phyloP scores from a whole-genome alignment of 2,113 vertebrate genomes.

The Ondatra zibethicus region DNA sequence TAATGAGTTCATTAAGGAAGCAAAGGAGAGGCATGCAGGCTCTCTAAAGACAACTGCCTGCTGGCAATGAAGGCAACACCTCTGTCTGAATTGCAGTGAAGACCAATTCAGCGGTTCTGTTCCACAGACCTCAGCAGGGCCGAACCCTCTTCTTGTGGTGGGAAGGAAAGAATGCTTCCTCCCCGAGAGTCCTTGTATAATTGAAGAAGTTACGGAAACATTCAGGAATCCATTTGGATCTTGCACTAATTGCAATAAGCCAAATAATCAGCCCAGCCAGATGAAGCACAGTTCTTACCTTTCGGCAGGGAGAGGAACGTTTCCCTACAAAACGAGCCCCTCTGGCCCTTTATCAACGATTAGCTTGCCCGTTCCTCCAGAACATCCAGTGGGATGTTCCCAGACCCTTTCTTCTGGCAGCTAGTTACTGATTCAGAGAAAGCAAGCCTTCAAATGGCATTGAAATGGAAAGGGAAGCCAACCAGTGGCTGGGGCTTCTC shows the following conservation, averaged over 20 bases:
- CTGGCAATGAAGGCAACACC: neutral
- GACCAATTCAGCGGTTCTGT: conserved; percentile 50
- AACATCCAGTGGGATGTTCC: neutral
- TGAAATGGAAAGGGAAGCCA: conserved; percentile 72
- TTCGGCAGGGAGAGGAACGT: conserved; percentile 62
- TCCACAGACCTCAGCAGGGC: conserved; percentile 39
- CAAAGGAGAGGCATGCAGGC: neutral
- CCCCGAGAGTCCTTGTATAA: conserved; percentile 64
- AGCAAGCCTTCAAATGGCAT: conserved; percentile 81
- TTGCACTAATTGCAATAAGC: conserved; percentile 69
- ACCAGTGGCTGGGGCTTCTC: conserved; percentile 63
- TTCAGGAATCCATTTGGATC: conserved; percentile 63
- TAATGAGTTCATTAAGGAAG: conserved; percentile 70
- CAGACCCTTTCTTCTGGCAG: conserved; percentile 65
- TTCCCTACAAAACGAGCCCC: conserved; percentile 71
- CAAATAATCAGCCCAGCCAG: conserved; percentile 81
- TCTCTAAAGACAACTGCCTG: conserved; percentile 19
- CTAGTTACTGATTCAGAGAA: conserved; percentile 67
- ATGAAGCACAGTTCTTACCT: conserved; percentile 59
- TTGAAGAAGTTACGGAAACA: conserved; percentile 71
- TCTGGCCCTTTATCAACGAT: conserved; percentile 64
- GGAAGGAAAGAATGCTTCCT: conserved; percentile 68
- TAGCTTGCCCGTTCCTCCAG: conserved; percentile 56
- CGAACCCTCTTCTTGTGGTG: conserved; percentile 61
- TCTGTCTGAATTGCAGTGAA: conserved; percentile 55